Evolutionary conservation across 2,113 vertebrate genomes (phyloP), one percentile per base, ranked within the genome.

Genomic region (Astur gentilis): DNA sequence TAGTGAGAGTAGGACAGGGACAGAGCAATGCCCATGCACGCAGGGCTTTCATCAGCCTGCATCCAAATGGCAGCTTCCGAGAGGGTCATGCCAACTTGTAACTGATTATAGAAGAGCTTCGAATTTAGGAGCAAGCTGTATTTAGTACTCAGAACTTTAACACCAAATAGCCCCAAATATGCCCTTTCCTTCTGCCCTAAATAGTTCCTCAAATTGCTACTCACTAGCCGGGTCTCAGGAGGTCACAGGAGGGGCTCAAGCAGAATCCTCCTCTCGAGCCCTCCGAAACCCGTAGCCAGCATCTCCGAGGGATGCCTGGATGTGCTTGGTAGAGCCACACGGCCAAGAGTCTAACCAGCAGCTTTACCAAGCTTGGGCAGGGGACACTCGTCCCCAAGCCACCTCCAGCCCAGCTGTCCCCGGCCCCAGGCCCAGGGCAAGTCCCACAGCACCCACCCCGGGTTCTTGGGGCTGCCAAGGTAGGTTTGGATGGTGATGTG

Each of bases 241-340:
- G 36, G 8, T 32, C 0, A 0, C 38, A 69, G 45, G 19, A 70
- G 21, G 9, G 7, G 42, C 21, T 40, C 32, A 66, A n/a, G 78
- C 6, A 62, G 42, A 88, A 62, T 40, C 54, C 31, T 55, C 50
- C 54, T 57, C 47, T 47, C 1, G 1, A 75, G 55, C 4, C 23
- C 57, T 47, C 23, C 3, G 5, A 72, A 66, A 49, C 23, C 42
- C 0, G 0, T 3, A 15, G 42, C 32, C 4, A 2, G 42, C 64
- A 81, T 38, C n/a, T 42, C 21, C 1, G 2, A 25, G 44, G 54
- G 22, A 44, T 34, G 17, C 27, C 36, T 27, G 52, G 50, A 58
- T 34, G 42, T 9, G 25, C 62, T 27, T 8, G 1, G 19, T 34
- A 75, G 45, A 70, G 44, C 22, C n/a, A 45, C 31, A 10, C 0